phyloP scores from a whole-genome alignment of 1,140 invertebrate genomes.

The Drosophila tropicalis region DNA sequence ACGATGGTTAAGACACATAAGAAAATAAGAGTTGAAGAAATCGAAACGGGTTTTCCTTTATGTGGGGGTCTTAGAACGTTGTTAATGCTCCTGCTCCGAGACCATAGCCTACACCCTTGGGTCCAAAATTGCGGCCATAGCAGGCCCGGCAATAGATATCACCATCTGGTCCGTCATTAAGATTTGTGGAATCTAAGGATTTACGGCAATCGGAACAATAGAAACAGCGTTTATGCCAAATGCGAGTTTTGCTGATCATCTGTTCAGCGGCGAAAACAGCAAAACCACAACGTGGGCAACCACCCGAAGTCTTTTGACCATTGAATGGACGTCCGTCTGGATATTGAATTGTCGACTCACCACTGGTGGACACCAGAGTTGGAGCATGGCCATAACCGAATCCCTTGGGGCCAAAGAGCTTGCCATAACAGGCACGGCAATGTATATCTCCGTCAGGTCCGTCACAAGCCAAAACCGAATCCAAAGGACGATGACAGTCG shows the following conservation, averaged over 20 bases:
- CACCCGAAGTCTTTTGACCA: constrained; percentile 84
- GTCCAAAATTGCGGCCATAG: constrained; percentile 96
- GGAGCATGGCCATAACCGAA: constrained; percentile 94
- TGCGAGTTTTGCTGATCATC: constrained; percentile 95
- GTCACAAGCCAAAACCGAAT: constrained; percentile 95
- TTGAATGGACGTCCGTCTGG: constrained; percentile 85
- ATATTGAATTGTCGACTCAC: constrained; percentile 88
- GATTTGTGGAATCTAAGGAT: constrained; percentile 95
- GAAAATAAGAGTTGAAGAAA: constrained; percentile 35
- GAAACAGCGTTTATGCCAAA: constrained; percentile 98
- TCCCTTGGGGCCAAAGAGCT: constrained; percentile 95
- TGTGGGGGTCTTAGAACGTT: constrained; percentile 87
- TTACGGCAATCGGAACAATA: constrained; percentile 96
- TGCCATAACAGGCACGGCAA: constrained; percentile 94
- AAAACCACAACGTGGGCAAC: constrained; percentile 93
- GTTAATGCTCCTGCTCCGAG: constrained; percentile 93
- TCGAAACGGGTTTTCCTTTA: constrained; percentile 56
- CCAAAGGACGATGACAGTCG: constrained; percentile 96
- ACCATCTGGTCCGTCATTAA: constrained; percentile 95
- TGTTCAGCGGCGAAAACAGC: constrained; percentile 96
- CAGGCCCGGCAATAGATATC: constrained; percentile 97
- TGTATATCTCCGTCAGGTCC: constrained; percentile 95
- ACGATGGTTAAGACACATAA: constrained; percentile 54
- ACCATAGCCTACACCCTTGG: constrained; percentile 96
- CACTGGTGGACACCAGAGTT: constrained; percentile 90